Percentiles rank a stretch among this genome's conserved stretches.
These are phyloP conservation scores for Epinephelus awoara DNA, from an alignment of 2,797 vertebrate genomes.

Conservation along the genomic window DNA sequence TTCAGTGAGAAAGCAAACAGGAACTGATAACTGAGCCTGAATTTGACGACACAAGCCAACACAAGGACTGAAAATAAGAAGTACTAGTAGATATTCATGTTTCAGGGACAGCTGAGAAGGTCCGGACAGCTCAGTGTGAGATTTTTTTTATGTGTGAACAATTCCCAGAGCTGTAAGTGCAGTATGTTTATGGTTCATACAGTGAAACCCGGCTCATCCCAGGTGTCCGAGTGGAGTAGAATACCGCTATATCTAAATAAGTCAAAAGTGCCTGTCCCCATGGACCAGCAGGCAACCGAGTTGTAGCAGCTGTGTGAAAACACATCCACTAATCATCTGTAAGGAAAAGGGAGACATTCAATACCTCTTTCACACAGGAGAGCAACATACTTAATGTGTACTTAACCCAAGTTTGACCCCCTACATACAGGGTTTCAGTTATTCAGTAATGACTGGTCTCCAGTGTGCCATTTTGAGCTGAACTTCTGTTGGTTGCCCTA, in stretches of 20 bases:
- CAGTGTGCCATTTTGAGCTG: too few species aligned
- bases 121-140: not conserved
- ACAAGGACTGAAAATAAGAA: not conserved
- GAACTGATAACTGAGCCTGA: not conserved
- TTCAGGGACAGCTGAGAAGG: slow-evolving; percentile 28
- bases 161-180: not conserved
- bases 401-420: slow-evolving; percentile 17
- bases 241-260: slow-evolving; percentile 9
- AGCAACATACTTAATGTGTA: slow-evolving; percentile 3
- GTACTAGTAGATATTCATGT: not conserved
- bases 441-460: too few species aligned
- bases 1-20: slow-evolving; percentile 23
- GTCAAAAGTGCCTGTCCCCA: slow-evolving; percentile 1
- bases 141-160: slow-evolving; percentile 1
- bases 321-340: slow-evolving; percentile 29
- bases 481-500: too few species aligned
- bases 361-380: slow-evolving; percentile 16
- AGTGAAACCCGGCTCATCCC: slow-evolving; percentile 1
- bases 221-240: not conserved
- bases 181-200: slow-evolving; percentile 22
- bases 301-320: slow-evolving; percentile 57
- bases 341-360: slow-evolving; percentile 3
- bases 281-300: not conserved
- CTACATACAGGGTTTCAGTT: too few species aligned
- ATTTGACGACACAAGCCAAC: not conserved